phyloP scores from a whole-genome alignment of 2,113 vertebrate species.

The Miniopterus natalensis region DNA sequence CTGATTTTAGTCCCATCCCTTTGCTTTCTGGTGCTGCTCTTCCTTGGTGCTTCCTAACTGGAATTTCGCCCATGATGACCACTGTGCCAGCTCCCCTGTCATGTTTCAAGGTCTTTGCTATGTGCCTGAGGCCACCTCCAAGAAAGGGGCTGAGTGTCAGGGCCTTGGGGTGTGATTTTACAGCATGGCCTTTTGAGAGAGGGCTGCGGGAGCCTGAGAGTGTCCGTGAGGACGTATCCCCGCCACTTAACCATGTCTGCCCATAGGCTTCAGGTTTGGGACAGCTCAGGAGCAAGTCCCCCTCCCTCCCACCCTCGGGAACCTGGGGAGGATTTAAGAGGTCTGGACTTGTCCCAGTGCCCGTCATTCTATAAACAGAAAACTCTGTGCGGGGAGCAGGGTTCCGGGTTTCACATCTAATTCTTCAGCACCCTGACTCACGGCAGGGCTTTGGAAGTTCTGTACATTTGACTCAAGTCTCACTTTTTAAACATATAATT shows the following conservation, averaged over 20 bases:
- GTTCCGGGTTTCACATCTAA: background rate
- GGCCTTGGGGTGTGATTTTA: background rate
- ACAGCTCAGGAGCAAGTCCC: background rate
- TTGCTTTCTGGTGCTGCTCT: background rate
- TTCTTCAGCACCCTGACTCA: background rate
- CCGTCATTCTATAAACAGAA: background rate
- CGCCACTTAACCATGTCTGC: too few species aligned
- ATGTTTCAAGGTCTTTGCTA: background rate
- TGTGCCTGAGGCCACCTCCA: background rate
- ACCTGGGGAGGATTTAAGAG: background rate
- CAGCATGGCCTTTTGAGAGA: background rate
- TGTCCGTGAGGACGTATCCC: accelerated
- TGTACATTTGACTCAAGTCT: background rate
- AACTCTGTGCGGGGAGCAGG: background rate
- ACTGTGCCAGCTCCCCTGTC: background rate
- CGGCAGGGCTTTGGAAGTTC: background rate
- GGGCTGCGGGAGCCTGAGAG: background rate
- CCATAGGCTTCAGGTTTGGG: background rate
- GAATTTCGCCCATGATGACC: background rate
- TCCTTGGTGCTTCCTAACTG: background rate
- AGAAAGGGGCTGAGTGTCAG: background rate
- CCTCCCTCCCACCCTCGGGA: background rate
- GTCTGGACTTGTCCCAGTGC: too few species aligned
- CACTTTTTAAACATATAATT: background rate
- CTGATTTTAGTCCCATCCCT: background rate